Base-by-base conservation (phyloP, 2,797 vertebrate species). In the Pogonophryne albipinna region DNA sequence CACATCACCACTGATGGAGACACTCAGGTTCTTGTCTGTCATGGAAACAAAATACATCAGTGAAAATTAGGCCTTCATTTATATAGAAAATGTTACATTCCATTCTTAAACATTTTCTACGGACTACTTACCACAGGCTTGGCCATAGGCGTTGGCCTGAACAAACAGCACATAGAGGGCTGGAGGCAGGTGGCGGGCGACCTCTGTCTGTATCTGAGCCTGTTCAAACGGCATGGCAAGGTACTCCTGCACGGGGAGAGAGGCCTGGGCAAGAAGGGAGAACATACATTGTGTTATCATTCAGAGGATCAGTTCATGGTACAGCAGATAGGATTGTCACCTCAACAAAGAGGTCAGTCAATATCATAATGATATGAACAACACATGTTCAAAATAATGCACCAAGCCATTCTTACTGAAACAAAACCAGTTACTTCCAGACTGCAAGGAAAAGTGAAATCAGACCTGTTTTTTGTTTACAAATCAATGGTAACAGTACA, bases 121-220 rank as follows among this genome's bases (percentile, higher is more conserved):
- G 16, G 34, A 34, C 10, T 16, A 92, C 95, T 96, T 74, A 99
- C 98, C 98, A 38, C 98, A 99, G 76, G 98, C 98, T 86, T 99
- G 97, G 17, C 97, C 96, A 0, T 99, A 99, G 4, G 98, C 97
- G 1, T 95, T 97, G 65, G 97, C 96, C 93, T 99, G 98, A 47
- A 99, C 98, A 63, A 99, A 97, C 67, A 99, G 94, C 19, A 99
- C 98, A 0, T 99, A 99, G 47, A 99, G 97, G 2, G 98, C 96
- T 0, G 98, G 97, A 0, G 98, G 98, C 74, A 99, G 95, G 85
- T 99, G 98, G 0, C 97, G 96, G 4, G 98, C 97, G 0, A 96
- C 92, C 88, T 99, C 98, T 0, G 97, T 96, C 82, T 99, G 98
- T 83, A 98, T 99, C 94, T 98, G 98, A 1, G 96, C 96, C 88